A percentile compares a stretch with the other conserved stretches of the same genome.
Conservation (phyloP, 2,113 vertebrate genomes). For the Chamaea fasciata region DNA sequence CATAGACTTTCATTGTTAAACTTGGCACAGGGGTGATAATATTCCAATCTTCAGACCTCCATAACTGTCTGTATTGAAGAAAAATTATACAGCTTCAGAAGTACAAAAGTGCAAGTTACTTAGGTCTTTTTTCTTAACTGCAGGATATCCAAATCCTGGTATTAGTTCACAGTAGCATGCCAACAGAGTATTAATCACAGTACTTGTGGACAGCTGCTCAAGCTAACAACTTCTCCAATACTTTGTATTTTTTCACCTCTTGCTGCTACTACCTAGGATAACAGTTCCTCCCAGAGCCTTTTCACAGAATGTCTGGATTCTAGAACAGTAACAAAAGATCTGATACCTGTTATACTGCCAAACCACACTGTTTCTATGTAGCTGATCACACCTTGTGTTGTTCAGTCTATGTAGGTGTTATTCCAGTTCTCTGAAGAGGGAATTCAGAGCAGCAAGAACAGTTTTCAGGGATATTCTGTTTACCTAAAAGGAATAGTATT, state of each 20-base stretch:
- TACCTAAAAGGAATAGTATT: background rate
- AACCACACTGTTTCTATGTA: background rate
- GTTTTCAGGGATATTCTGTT: background rate
- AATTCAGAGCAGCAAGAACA: constrained; percentile 15
- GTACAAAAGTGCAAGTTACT: background rate
- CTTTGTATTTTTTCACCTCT: constrained; percentile 43
- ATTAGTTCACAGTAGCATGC: background rate
- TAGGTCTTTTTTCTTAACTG: background rate
- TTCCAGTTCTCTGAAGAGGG: background rate
- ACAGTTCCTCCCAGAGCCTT: constrained; percentile 74
- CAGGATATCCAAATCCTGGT: background rate
- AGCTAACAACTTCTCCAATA: constrained; percentile 15
- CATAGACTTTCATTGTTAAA: background rate
- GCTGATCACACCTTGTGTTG: background rate
- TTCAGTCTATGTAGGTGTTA: background rate
- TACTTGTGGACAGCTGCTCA: background rate
- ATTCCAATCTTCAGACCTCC: background rate
- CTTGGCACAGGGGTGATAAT: background rate
- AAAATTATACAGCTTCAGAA: background rate
- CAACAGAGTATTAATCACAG: background rate
- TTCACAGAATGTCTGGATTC: constrained; percentile 62
- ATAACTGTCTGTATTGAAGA: background rate
- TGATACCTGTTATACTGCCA: background rate
- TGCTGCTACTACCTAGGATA: constrained; percentile 37
- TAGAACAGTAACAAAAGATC: constrained; percentile 55